Evolutionary conservation across 2,888 invertebrate genomes (phyloP).

Genomic region (Operophtera brumata): DNA sequence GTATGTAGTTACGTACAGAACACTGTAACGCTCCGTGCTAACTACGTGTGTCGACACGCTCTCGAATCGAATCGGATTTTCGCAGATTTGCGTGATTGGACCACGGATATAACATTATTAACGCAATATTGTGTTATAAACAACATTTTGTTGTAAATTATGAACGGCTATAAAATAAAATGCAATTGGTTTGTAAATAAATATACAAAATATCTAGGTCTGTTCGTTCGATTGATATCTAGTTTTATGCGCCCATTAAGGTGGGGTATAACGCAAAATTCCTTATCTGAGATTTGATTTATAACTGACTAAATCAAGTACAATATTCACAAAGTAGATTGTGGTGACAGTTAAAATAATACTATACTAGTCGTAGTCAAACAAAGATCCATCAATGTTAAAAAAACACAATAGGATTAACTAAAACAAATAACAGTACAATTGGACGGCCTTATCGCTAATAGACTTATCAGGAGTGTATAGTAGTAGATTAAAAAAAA

Average conservation of each 20-base stretch:
- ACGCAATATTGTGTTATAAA: neutral
- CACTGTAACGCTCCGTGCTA: neutral
- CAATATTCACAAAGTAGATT: too few species aligned
- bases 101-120: neutral
- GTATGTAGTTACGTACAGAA: neutral
- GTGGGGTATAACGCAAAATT: too few species aligned
- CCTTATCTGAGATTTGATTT: too few species aligned
- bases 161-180: neutral
- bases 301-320: too few species aligned
- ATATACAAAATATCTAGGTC: neutral
- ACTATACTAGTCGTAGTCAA: too few species aligned
- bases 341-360: too few species aligned
- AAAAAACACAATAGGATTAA: too few species aligned
- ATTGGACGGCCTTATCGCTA: too few species aligned
- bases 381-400: too few species aligned
- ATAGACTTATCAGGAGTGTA: too few species aligned
- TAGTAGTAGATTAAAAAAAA: too few species aligned
- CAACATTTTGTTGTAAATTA: neutral
- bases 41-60: slow-evolving; percentile 12
- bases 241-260: neutral
- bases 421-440: too few species aligned
- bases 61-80: slow-evolving; percentile 17
- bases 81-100: slow-evolving; percentile 13
- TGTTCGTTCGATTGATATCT: neutral
- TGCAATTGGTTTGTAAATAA: neutral